Base-by-base conservation (phyloP, 2,113 vertebrate species). In the Seriola rivoliana region DNA sequence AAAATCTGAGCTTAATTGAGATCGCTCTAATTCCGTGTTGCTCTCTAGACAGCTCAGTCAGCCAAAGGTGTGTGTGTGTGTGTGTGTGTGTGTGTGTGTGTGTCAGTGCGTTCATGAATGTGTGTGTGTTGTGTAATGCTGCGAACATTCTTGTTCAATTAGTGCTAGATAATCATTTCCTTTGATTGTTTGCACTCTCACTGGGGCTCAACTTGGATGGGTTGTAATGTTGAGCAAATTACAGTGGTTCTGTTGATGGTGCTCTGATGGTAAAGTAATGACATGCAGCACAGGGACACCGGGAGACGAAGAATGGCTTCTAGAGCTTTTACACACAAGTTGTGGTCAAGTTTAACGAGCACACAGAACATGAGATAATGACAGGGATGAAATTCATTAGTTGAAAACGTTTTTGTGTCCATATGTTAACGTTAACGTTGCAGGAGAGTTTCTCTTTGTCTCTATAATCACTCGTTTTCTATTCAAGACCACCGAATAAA, bases 141-240 rank as follows among this genome's bases (percentile, higher is more conserved):
- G 8, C 29, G 4, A 46, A 71, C 55, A 55, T 40, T 42, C 4
- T 34, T 32, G 69, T 70, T 70, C 38, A 73, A 38, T 75, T 78
- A 58, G 59, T 67, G 69, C 60, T 64, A 32, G 72, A 65, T 78
- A 78, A 85, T 88, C 4, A 44, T 69, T 69, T 78, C 23, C 52
- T 50, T 54, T 85, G 48, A 85, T 87, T 85, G 76, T 62, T 63
- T 74, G 46, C 44, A 75, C 19, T n/a, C 13, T 69, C 63, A 67
- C 69, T 66, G 72, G 67, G 32, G 36, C 25, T n/a, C 48, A 66
- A 32, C 67, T 58, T 36, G 14, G n/a, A 72, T 52, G n/a, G 55
- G 46, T 25, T 12, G 21, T 52, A 67, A 7, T 75, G 63, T 32
- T 25, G 42, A 38, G 55, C 32, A 75, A 71, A 75, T 85, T 29